Base-by-base conservation (phyloP, 2,797 vertebrate species). In the Trachurus trachurus region DNA sequence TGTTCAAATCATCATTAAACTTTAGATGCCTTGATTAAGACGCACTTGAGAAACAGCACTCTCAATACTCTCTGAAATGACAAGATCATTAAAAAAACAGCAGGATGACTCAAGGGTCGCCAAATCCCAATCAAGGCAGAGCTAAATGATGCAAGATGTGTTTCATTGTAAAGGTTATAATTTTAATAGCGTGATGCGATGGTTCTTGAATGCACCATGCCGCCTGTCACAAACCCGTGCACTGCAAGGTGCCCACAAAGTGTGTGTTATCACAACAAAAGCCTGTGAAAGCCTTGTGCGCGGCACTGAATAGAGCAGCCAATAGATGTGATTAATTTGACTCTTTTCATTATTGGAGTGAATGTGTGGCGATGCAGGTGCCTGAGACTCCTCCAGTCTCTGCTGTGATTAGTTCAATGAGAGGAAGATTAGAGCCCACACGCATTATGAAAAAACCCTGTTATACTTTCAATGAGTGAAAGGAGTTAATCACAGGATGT, bases 401-500 rank as follows among this genome's bases (percentile, higher is more conserved):
- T 66, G 39, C 61, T 87, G 74, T 75, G 70, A 88, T 88, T 84
- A 81, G 52, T 68, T 63, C 65, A 74, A 80, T 0, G 8, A 78
- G 53, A 73, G 40, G 19, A 67, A 61, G 70, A 87, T 87, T 78
- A 69, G 29, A 81, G 42, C 49, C 22, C 42, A 71, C 53, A 16
- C 50, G 26, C 39, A 29, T 81, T 29, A 59, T 40, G 62, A 80
- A 71, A 82, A 78, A 78, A 82, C 49, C 49, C 31, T 0, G 11
- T 68, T 68, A 73, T 42, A 62, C 39, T 65, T 73, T 39, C 34
- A 40, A 4, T 2, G 3, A 82, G 42, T 70, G 70, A 86, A 86
- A 81, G 70, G 58, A 82, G 66, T 69, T 73, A 86, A 87, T 89
- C 63, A 59, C 77, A 83, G 76, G 70, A 81, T 82, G 78, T 67